These are phyloP conservation scores for Clarias magur DNA, from an alignment of 2,113 vertebrate genomes.

Conservation along the genomic window DNA sequence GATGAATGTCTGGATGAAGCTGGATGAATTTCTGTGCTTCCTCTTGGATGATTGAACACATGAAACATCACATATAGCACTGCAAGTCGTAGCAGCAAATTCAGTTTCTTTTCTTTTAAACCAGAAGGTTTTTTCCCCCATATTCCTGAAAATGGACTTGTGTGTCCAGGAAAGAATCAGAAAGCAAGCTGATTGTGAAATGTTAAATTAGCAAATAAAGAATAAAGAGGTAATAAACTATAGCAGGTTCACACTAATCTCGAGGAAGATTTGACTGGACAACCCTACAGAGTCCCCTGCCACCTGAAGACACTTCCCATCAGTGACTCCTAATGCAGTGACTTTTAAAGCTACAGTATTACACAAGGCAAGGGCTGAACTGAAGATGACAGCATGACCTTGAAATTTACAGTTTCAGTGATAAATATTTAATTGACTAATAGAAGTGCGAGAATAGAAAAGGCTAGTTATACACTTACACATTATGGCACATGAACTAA, in stretches of 20 bases:
- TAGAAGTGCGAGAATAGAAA: background rate
- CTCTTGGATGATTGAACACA: background rate
- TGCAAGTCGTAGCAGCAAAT: background rate
- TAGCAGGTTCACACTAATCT: conserved; percentile 4
- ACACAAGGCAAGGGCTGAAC: background rate
- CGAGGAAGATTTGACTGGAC: conserved; percentile 21
- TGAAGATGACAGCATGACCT: background rate
- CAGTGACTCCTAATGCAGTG: background rate
- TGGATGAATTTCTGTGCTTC: background rate
- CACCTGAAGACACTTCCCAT: conserved; percentile 6
- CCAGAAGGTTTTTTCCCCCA: background rate
- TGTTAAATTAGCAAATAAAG: conserved; percentile 17
- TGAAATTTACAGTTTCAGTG: background rate
- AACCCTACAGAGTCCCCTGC: background rate
- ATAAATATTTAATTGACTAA: background rate
- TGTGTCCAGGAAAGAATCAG: background rate
- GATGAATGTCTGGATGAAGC: background rate
- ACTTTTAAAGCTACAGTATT: background rate
- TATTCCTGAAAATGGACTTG: background rate
- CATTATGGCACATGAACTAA: background rate
- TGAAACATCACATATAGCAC: background rate
- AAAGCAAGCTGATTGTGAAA: conserved; percentile 23
- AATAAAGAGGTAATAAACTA: conserved; percentile 9
- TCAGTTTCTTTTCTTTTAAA: background rate
- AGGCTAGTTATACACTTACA: background rate